Percentiles rank a stretch among this genome's conserved stretches.
These are phyloP conservation scores for Aramus guarauna DNA, from an alignment of 2,113 vertebrate genomes.

Conservation along the genomic window DNA sequence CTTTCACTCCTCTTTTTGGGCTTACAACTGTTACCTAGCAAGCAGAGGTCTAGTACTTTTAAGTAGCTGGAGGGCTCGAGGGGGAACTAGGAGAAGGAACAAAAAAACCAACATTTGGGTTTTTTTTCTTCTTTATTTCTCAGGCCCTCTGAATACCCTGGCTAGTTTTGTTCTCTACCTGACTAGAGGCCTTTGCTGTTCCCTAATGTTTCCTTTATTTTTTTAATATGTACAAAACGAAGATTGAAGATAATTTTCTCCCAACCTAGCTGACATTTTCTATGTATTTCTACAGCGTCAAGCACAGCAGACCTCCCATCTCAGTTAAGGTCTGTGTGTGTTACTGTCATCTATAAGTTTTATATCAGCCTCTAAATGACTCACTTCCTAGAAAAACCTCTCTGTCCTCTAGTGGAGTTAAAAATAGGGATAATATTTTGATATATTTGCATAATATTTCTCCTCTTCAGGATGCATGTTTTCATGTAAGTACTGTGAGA, in stretches of 20 bases:
- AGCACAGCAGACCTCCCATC: not conserved
- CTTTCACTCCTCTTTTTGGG: not conserved
- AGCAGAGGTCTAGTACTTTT: not conserved
- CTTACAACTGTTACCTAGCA: not conserved
- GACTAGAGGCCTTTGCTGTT: not conserved
- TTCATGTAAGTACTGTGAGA: not conserved
- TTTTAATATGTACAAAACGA: not conserved
- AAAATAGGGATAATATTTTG: not conserved
- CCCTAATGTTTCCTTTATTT: not conserved
- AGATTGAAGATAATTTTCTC: not conserved
- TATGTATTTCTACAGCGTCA: not conserved
- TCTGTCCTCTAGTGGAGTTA: not conserved
- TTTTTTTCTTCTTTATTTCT: not conserved
- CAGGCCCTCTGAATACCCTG: not conserved
- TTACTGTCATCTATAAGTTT: not conserved
- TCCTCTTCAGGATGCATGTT: not conserved
- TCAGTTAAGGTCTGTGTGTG: not conserved
- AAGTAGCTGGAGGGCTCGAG: not conserved
- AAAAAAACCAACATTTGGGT: not conserved
- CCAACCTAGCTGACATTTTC: fast-evolving
- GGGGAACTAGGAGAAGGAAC: not conserved
- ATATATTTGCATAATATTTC: not conserved
- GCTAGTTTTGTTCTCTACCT: not conserved
- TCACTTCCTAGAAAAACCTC: not conserved
- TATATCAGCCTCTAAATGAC: not conserved